Conservation (phyloP, 2,888 invertebrate species). For the Sarcophaga caerulescens region DNA sequence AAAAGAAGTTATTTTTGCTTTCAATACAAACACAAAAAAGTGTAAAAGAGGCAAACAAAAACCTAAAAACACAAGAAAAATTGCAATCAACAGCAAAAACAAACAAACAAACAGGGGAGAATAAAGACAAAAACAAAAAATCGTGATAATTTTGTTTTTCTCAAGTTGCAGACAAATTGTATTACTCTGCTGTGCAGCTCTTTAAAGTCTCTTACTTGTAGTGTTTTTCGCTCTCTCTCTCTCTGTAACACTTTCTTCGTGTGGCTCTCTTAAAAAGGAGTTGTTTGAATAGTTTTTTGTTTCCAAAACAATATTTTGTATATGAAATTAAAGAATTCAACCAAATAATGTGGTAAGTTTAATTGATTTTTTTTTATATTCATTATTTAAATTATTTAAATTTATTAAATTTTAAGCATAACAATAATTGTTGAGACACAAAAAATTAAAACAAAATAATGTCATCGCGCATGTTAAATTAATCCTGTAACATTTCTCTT, state of each 20-base stretch:
- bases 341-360: constrained; percentile 69
- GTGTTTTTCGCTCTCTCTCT: not conserved
- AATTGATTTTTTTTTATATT: not conserved
- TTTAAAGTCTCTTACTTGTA: not conserved
- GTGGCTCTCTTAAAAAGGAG: constrained; percentile 25
- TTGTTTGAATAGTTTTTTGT: constrained; percentile 36
- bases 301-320: not conserved
- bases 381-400: no score
- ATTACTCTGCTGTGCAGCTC: not conserved
- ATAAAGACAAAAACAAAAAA: constrained; percentile 43
- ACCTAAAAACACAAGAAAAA: no score
- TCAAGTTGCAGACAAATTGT: constrained; percentile 37
- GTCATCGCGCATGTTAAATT: constrained; percentile 66
- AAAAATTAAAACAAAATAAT: constrained; percentile 39
- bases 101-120: not conserved
- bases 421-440: not conserved
- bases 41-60: constrained; percentile 2
- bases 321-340: constrained; percentile 38
- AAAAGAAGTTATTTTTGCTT: constrained; percentile 50
- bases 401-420: no score
- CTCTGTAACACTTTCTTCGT: not conserved
- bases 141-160: constrained; percentile 8
- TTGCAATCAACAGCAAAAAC: no score
- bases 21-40: constrained; percentile 5
- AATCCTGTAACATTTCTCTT: constrained; percentile 45